Conservation (phyloP, 2,797 vertebrate species). For the Remorina albescens region DNA sequence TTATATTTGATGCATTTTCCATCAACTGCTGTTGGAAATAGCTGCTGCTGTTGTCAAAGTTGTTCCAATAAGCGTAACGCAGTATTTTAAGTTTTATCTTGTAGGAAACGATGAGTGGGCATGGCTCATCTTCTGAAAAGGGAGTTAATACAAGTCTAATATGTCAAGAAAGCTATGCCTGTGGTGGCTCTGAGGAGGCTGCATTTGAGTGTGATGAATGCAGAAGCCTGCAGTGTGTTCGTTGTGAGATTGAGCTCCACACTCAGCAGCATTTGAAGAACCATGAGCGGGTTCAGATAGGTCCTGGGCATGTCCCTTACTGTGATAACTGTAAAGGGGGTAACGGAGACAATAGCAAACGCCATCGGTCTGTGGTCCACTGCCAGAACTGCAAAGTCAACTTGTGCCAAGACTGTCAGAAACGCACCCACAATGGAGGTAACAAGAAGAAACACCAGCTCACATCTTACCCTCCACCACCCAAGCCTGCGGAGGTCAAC, state of each 20-base stretch:
- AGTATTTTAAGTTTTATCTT: conserved; percentile 46
- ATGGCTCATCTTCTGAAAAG: conserved; percentile 89
- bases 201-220: conserved; percentile 95
- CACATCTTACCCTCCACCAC: conserved; percentile 83
- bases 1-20: conserved; percentile 11
- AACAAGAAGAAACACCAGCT: conserved; percentile 95
- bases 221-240: conserved; percentile 92
- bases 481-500: conserved; percentile 82
- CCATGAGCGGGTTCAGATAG: conserved; percentile 91
- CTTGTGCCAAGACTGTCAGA: conserved; percentile 95
- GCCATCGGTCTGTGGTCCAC: conserved; percentile 89
- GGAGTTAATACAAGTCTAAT: conserved; percentile 88
- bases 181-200: conserved; percentile 93
- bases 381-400: conserved; percentile 97
- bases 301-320: conserved; percentile 91
- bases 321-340: conserved; percentile 94
- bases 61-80: conserved; percentile 51
- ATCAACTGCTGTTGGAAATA: conserved; percentile 32
- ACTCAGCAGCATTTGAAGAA: conserved; percentile 89
- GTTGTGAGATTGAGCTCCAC: conserved; percentile 94
- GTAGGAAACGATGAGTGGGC: conserved; percentile 89
- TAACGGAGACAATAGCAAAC: conserved; percentile 79
- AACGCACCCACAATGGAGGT: conserved; percentile 94
- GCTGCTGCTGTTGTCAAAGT: conserved; percentile 53
- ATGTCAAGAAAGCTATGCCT: conserved; percentile 97